Evolutionary conservation across 2,888 invertebrate genomes (phyloP).

Genomic region (Linnaemya vulpina): DNA sequence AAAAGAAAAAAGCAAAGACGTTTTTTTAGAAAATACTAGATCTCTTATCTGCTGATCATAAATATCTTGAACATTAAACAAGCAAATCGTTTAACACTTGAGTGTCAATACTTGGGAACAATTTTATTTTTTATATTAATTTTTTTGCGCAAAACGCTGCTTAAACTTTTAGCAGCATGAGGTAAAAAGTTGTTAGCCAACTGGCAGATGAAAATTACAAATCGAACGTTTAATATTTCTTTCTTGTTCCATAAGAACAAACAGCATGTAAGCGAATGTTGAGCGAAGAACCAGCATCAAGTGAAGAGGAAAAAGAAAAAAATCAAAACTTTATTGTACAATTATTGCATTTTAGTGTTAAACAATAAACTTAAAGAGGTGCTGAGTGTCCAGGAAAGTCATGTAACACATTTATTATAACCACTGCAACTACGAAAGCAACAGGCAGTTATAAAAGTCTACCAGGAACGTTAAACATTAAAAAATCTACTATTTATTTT

Average conservation of each 20-base stretch:
- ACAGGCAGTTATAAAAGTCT: slow-evolving; percentile 24
- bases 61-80: slow-evolving; percentile 53
- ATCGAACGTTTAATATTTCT: slow-evolving; percentile 43
- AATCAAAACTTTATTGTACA: slow-evolving; percentile 65
- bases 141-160: neutral
- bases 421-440: slow-evolving; percentile 34
- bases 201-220: slow-evolving; percentile 15
- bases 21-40: too few species aligned
- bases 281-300: slow-evolving; percentile 15
- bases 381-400: slow-evolving; percentile 68
- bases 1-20: too few species aligned
- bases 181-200: neutral
- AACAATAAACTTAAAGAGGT: slow-evolving; percentile 72
- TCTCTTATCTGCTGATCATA: slow-evolving; percentile 31
- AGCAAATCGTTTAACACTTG: slow-evolving; percentile 68
- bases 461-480: slow-evolving; percentile 41
- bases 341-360: slow-evolving; percentile 74
- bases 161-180: neutral
- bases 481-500: slow-evolving; percentile 45
- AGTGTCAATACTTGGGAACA: slow-evolving; percentile 59
- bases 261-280: slow-evolving; percentile 13
- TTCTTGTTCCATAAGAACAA: slow-evolving; percentile 15
- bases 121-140: neutral
- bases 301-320: slow-evolving; percentile 9
- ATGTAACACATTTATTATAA: slow-evolving; percentile 70